A percentile compares a stretch with the other conserved stretches of the same genome.
These are phyloP conservation scores for Marisa cornuarietis DNA, from an alignment of 1,140 invertebrate genomes.

Conservation along the genomic window DNA sequence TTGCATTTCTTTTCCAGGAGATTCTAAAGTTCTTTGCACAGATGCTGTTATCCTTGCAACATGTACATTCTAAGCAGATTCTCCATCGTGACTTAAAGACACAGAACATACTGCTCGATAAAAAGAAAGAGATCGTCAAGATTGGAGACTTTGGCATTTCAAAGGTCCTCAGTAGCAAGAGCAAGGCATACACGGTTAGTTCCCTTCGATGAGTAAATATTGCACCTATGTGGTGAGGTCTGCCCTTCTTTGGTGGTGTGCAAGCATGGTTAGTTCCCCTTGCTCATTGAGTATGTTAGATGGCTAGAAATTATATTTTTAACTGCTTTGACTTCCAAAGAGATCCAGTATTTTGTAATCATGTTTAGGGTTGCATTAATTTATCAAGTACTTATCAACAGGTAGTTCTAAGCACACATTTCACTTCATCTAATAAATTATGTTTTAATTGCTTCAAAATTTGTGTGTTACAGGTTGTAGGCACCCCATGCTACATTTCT, in stretches of 20 bases:
- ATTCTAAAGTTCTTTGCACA: constrained; percentile 65
- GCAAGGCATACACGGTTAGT: constrained; percentile 72
- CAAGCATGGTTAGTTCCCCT: no score
- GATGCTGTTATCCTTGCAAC: constrained; percentile 64
- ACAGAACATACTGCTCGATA: constrained; percentile 66
- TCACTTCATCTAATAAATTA: no score
- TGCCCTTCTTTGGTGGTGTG: no score
- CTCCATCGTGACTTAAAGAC: constrained; percentile 66
- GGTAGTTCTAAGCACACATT: no score
- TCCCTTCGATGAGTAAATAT: not conserved
- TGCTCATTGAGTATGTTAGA: no score
- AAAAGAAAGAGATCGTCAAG: constrained; percentile 64
- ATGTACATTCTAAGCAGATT: constrained; percentile 67
- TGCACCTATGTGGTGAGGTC: no score
- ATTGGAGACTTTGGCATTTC: constrained; percentile 68
- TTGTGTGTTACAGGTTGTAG: constrained; percentile 67
- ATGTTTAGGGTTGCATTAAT: no score
- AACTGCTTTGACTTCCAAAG: no score
- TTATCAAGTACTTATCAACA: no score
- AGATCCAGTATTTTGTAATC: no score
- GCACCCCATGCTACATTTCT: constrained; percentile 86
- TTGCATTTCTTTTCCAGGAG: constrained; percentile 46
- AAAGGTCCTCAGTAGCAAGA: constrained; percentile 69
- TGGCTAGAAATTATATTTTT: no score
- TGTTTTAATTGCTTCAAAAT: no score